Percentiles rank a stretch among this genome's conserved stretches.
These are phyloP conservation scores for Oreotrochilus melanogaster DNA, from an alignment of 2,113 vertebrate species.

Conservation along the genomic window DNA sequence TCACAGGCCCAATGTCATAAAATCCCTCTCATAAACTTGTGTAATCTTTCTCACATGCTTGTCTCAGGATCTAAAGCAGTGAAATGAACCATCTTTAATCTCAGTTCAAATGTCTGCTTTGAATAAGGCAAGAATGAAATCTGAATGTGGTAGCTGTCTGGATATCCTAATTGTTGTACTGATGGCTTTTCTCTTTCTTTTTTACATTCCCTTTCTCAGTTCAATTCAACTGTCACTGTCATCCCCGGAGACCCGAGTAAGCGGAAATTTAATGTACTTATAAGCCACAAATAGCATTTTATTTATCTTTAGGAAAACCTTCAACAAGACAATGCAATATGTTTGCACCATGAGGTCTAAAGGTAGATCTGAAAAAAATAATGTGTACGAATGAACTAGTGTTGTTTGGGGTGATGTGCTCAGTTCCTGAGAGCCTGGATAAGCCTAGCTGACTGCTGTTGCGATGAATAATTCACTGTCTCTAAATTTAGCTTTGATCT, in stretches of 20 bases:
- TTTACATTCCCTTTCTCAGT: not conserved
- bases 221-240: not conserved
- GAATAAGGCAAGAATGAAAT: not conserved
- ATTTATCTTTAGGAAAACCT: not conserved
- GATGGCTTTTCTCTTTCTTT: not conserved
- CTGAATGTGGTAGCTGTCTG: not conserved
- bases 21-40: conserved; percentile 26
- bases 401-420: not conserved
- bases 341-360: not conserved
- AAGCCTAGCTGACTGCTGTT: conserved; percentile 25
- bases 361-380: not conserved
- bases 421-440: not conserved
- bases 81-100: conserved; percentile 14
- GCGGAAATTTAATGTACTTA: not conserved
- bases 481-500: conserved; percentile 67
- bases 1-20: not conserved
- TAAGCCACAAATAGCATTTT: not conserved
- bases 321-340: not conserved
- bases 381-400: not conserved
- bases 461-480: conserved; percentile 66
- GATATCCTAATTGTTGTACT: not conserved
- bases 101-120: conserved; percentile 14
- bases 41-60: conserved; percentile 1
- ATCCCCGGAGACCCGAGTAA: not conserved
- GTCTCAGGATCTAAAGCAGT: not conserved